Percentiles rank a stretch among this genome's conserved stretches.
These are phyloP conservation scores for Canis aureus DNA, from an alignment of 2,113 vertebrate species.

Conservation along the genomic window DNA sequence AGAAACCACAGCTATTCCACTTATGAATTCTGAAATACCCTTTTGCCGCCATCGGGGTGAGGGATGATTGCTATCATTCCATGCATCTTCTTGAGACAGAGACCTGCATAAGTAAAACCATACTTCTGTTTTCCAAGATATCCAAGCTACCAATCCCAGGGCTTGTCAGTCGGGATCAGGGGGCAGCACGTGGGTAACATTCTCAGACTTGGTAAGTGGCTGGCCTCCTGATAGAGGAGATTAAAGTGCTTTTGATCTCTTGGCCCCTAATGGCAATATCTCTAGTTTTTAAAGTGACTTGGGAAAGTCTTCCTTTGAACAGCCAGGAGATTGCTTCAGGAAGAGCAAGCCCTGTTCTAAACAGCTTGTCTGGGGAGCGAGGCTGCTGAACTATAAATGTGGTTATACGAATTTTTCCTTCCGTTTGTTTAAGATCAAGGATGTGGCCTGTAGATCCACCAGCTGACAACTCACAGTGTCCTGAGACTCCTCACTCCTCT, in stretches of 20 bases:
- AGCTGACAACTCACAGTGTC: not conserved
- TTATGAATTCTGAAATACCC: conserved; percentile 71
- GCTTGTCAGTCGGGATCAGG: conserved; percentile 1
- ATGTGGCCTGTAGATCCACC: not conserved
- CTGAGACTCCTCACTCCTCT: not conserved
- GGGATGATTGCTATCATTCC: conserved; percentile 62
- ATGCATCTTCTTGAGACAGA: conserved; percentile 69
- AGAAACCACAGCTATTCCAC: conserved; percentile 69
- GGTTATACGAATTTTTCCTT: not conserved
- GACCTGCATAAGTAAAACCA: conserved; percentile 71
- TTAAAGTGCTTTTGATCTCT: conserved; percentile 77
- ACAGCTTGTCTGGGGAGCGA: not conserved
- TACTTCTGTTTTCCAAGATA: conserved; percentile 68
- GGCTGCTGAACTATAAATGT: not conserved
- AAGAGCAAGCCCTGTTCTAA: conserved; percentile 1
- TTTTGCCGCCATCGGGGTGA: not conserved
- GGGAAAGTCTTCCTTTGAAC: conserved; percentile 65
- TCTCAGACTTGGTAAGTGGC: conserved; percentile 65
- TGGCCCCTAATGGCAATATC: not conserved
- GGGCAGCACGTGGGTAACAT: conserved; percentile 23
- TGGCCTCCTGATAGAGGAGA: conserved; percentile 68
- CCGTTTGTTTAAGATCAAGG: not conserved
- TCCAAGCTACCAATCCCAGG: conserved; percentile 28
- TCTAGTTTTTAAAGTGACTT: conserved; percentile 55
- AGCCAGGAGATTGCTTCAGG: conserved; percentile 50